Evolutionary conservation across 1,140 invertebrate genomes (phyloP).

Genomic region (Augochlora pura): DNA sequence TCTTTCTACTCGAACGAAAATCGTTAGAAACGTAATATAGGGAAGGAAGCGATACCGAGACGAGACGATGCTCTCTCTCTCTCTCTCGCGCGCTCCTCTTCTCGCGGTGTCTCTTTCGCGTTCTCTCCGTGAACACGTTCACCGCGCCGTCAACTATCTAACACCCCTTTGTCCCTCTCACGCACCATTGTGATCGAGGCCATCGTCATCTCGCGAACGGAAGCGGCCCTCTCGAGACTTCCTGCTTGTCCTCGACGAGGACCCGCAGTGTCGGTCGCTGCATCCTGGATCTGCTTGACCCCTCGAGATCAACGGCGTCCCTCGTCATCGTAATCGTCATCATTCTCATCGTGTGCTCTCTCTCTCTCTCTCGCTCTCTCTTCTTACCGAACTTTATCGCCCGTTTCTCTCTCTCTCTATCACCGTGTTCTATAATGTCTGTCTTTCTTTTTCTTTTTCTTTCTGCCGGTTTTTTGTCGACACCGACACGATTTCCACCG

Average conservation of each 20-base stretch:
- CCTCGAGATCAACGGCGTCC: slow-evolving; percentile 32
- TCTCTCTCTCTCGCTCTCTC: too few relatives aligned
- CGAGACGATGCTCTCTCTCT: too few relatives aligned
- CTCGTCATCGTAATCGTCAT: slow-evolving; percentile 38
- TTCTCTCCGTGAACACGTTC: slow-evolving; percentile 1
- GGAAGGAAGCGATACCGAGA: slow-evolving; percentile 31
- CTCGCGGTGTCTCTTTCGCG: too few relatives aligned
- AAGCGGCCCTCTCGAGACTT: slow-evolving; percentile 66
- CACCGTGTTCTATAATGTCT: too few relatives aligned
- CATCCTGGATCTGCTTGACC: slow-evolving; percentile 57
- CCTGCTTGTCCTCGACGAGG: slow-evolving; percentile 64
- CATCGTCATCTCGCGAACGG: slow-evolving; percentile 51
- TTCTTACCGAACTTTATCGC: neutral
- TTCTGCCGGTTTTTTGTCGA: neutral
- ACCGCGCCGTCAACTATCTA: slow-evolving; percentile 36
- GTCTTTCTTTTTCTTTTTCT: neutral
- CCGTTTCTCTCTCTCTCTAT: too few relatives aligned
- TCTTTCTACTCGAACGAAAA: neutral
- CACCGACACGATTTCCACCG: neutral
- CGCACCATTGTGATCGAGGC: slow-evolving; percentile 65
- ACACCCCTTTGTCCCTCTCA: slow-evolving; percentile 53
- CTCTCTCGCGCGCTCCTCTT: too few relatives aligned
- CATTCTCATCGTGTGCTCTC: neutral
- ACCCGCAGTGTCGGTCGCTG: slow-evolving; percentile 59
- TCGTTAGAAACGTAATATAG: slow-evolving; percentile 3